Conservation (phyloP, 1,140 invertebrate genomes). For the Heliconius hewitsoni region DNA sequence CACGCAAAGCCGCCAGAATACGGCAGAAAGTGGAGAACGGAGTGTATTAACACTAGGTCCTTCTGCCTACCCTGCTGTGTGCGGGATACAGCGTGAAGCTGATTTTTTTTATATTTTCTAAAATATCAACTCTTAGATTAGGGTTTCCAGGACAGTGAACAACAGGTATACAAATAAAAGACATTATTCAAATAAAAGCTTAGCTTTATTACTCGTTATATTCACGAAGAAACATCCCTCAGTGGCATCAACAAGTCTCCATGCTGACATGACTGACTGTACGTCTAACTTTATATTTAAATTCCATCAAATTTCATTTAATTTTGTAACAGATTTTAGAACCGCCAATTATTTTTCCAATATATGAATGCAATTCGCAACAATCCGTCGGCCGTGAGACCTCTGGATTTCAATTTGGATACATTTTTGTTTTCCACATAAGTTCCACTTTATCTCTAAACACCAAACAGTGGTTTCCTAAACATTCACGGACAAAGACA, state of each 20-base stretch:
- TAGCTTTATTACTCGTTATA: constrained; percentile 83
- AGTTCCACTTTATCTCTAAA: constrained; percentile 72
- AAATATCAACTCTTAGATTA: no score
- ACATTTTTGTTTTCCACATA: constrained; percentile 62
- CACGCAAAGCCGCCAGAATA: no score
- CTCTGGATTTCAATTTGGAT: constrained; percentile 59
- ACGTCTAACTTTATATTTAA: constrained; percentile 60
- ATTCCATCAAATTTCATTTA: constrained; percentile 68
- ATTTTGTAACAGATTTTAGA: constrained; percentile 69
- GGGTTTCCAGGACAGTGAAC: no score
- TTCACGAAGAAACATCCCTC: constrained; percentile 82
- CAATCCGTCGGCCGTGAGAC: constrained; percentile 39
- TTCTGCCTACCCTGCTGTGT: no score
- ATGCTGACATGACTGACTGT: constrained; percentile 57
- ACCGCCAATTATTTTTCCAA: constrained; percentile 67
- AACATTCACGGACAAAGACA: constrained; percentile 82
- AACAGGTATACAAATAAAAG: constrained; percentile 63
- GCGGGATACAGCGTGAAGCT: no score
- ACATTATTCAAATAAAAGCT: constrained; percentile 80
- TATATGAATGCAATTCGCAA: constrained; percentile 58
- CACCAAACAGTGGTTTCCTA: constrained; percentile 79
- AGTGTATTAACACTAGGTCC: no score
- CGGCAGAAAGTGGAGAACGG: no score
- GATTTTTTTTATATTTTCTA: no score
- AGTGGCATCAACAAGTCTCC: constrained; percentile 77